Evolutionary conservation across 2,888 invertebrate species (phyloP).

Genomic region (Phaedon cochleariae): DNA sequence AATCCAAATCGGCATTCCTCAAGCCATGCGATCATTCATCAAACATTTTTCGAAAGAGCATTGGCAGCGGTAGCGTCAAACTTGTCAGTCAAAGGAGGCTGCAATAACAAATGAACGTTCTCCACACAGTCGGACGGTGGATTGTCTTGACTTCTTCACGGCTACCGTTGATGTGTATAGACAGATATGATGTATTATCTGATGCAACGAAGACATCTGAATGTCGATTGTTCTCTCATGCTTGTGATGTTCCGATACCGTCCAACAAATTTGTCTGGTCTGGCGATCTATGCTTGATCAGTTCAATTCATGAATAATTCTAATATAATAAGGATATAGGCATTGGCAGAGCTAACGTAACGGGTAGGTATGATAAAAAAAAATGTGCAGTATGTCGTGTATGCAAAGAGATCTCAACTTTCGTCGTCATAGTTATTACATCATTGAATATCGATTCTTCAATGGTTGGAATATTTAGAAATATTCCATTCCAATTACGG

Average conservation of each 20-base stretch:
- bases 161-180: constrained; percentile 47
- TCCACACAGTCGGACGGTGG: constrained; percentile 41
- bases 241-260: background rate
- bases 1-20: constrained; percentile 27
- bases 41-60: constrained; percentile 38
- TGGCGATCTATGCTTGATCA: background rate
- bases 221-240: constrained; percentile 21
- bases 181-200: constrained; percentile 46
- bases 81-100: constrained; percentile 52
- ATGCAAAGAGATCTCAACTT: too few relatives aligned
- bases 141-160: constrained; percentile 42
- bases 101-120: constrained; percentile 40
- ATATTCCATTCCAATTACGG: too few relatives aligned
- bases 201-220: constrained; percentile 15
- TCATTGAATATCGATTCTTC: too few relatives aligned
- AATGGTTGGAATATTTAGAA: too few relatives aligned
- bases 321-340: too few relatives aligned
- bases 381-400: too few relatives aligned
- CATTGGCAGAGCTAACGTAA: too few relatives aligned
- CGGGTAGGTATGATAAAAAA: too few relatives aligned
- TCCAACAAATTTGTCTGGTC: background rate
- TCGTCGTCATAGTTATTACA: too few relatives aligned
- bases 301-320: background rate
- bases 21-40: constrained; percentile 39
- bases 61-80: constrained; percentile 49